These are phyloP conservation scores for Balanococcus diminutus DNA, from an alignment of 2,888 invertebrate species.

Conservation along the genomic window DNA sequence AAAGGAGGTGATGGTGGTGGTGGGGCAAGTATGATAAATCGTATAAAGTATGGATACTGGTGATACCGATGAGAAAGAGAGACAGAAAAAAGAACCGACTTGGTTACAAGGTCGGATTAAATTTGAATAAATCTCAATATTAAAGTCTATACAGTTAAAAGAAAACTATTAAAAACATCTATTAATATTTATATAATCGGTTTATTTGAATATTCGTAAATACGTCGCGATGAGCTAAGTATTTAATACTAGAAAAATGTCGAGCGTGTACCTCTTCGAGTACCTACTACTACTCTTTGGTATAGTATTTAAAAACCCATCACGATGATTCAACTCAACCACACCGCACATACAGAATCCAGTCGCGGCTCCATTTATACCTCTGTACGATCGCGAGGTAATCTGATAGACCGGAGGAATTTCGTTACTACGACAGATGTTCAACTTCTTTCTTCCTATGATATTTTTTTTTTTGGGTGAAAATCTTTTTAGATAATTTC, in stretches of 20 bases:
- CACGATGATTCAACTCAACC: neutral
- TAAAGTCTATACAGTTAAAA: constrained; percentile 13
- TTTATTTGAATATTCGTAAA: constrained; percentile 27
- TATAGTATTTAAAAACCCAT: neutral
- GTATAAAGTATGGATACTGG: neutral
- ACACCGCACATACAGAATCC: neutral
- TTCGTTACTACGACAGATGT: constrained; percentile 1
- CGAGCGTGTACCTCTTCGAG: neutral
- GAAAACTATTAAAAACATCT: constrained; percentile 24
- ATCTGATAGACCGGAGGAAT: neutral
- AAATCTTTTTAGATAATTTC: constrained; percentile 1
- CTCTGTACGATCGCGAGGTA: neutral
- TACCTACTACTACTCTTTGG: neutral
- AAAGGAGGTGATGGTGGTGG: neutral
- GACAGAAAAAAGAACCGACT: neutral
- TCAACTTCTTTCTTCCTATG: neutral
- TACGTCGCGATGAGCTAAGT: neutral
- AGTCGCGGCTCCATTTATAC: neutral
- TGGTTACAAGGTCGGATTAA: constrained; percentile 38
- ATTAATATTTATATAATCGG: constrained; percentile 31
- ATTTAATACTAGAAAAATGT: neutral
- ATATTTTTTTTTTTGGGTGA: neutral
- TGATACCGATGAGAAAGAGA: neutral
- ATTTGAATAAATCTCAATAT: constrained; percentile 44
- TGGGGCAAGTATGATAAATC: neutral